Evolutionary conservation across 35 echinoderm and acorn worm genomes (phyloP).

Genomic region (Hemicentrotus pulcherrimus): DNA sequence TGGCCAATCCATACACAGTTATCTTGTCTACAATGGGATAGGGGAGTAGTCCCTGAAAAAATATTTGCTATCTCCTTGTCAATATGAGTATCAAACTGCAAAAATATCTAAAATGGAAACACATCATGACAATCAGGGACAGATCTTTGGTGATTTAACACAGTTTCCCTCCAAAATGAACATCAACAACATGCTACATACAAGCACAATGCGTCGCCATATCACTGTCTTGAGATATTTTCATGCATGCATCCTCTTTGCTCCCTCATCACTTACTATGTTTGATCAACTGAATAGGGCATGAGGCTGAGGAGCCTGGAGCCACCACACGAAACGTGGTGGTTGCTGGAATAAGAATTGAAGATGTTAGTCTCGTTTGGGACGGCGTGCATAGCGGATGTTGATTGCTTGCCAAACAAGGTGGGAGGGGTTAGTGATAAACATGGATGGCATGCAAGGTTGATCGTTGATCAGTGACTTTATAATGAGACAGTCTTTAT

Average conservation of each 20-base stretch:
- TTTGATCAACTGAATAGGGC: conserved; percentile 45
- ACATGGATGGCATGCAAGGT: background rate
- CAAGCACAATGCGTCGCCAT: background rate
- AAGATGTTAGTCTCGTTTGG: background rate
- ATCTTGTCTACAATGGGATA: too few species aligned
- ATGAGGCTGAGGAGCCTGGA: conserved; percentile 15
- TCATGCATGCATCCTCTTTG: background rate
- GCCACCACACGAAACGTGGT: conserved; percentile 28
- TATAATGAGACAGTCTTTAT: too few species aligned
- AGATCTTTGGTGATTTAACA: too few species aligned
- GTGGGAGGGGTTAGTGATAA: background rate
- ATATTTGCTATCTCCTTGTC: too few species aligned
- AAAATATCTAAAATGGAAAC: too few species aligned
- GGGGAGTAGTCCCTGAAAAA: too few species aligned
- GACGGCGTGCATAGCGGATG: background rate
- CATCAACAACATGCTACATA: background rate
- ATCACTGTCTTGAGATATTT: background rate
- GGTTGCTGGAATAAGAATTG: conserved; percentile 37
- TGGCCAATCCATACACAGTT: too few species aligned
- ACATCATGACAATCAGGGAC: too few species aligned
- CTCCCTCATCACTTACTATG: conserved; percentile 26
- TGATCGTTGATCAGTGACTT: too few species aligned
- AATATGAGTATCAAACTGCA: too few species aligned
- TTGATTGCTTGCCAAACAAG: background rate
- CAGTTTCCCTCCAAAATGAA: background rate